Evolutionary conservation across 1,140 invertebrate genomes (phyloP).

Genomic region (Lepidurus couesii): DNA sequence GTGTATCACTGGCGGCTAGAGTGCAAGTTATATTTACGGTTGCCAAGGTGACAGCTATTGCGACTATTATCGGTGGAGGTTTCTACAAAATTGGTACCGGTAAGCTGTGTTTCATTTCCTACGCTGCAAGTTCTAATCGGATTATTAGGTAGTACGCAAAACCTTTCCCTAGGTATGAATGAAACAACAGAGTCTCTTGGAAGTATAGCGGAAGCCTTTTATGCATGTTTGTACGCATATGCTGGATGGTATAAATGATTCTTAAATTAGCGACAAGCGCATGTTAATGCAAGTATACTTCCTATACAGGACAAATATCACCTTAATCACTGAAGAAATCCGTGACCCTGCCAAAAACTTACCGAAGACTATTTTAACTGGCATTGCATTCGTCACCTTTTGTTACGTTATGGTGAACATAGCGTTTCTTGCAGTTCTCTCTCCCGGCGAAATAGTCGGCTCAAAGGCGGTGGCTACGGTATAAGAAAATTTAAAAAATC

Average conservation of each 20-base stretch:
- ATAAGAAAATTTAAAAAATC: conserved; percentile 42
- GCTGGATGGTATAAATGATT: conserved; percentile 46
- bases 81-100: conserved; percentile 45
- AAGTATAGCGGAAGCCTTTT: conserved; percentile 50
- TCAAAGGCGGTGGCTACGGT: conserved; percentile 59
- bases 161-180: conserved; percentile 45
- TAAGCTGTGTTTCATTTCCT: background rate
- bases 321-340: conserved; percentile 62
- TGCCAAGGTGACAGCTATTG: conserved; percentile 47
- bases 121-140: background rate
- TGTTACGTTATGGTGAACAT: conserved; percentile 58
- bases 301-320: conserved; percentile 52
- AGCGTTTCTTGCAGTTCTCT: conserved; percentile 57
- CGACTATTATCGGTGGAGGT: conserved; percentile 46
- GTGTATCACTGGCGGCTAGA: conserved; percentile 47
- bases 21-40: conserved; percentile 47
- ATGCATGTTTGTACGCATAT: conserved; percentile 51
- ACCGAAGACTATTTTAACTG: conserved; percentile 57
- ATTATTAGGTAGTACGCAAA: conserved; percentile 39
- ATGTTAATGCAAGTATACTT: conserved; percentile 17
- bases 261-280: background rate
- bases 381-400: conserved; percentile 53
- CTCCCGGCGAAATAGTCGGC: conserved; percentile 50
- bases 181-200: conserved; percentile 43
- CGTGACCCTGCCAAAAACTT: conserved; percentile 60